phyloP scores from a whole-genome alignment of 1,140 invertebrate species.

The Bombus waltoni region DNA sequence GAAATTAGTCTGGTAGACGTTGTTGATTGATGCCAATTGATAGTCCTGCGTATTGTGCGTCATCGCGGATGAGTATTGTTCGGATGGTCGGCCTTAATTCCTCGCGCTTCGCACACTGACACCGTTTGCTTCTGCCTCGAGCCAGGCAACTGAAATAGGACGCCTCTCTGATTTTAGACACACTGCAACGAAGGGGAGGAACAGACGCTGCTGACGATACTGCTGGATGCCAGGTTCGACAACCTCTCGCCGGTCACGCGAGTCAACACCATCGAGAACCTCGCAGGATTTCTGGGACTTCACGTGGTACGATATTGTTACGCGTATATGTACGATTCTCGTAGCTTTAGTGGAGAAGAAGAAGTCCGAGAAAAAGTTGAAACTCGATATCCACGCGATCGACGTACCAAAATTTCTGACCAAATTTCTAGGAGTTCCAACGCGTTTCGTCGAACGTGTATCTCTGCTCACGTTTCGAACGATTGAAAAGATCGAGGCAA shows the following conservation, averaged over 20 bases:
- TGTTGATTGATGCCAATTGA: conserved; percentile 74
- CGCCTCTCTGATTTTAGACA: conserved; percentile 72
- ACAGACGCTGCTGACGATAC: conserved; percentile 78
- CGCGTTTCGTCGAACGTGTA: too few relatives aligned
- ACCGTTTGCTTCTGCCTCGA: not conserved
- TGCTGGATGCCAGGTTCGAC: conserved; percentile 81
- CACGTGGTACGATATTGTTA: conserved; percentile 78
- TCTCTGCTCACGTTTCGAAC: not conserved
- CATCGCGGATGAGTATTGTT: not conserved
- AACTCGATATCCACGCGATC: not conserved
- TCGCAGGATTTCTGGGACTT: conserved; percentile 83
- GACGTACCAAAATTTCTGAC: not conserved
- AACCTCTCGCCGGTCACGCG: conserved; percentile 81
- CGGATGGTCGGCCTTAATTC: conserved; percentile 30
- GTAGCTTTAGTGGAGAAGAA: not conserved
- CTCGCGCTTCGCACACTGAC: conserved; percentile 28
- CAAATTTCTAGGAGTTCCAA: not conserved
- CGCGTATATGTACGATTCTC: not conserved
- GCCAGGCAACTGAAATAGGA: conserved; percentile 13
- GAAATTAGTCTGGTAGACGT: conserved; percentile 65
- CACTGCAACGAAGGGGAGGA: conserved; percentile 79
- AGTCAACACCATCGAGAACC: conserved; percentile 82
- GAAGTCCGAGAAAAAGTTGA: not conserved
- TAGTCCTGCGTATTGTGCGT: conserved; percentile 40
- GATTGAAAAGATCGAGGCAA: not conserved